Conservation (phyloP, 2,797 vertebrate genomes). For the Platyrinchus mystaceus region DNA sequence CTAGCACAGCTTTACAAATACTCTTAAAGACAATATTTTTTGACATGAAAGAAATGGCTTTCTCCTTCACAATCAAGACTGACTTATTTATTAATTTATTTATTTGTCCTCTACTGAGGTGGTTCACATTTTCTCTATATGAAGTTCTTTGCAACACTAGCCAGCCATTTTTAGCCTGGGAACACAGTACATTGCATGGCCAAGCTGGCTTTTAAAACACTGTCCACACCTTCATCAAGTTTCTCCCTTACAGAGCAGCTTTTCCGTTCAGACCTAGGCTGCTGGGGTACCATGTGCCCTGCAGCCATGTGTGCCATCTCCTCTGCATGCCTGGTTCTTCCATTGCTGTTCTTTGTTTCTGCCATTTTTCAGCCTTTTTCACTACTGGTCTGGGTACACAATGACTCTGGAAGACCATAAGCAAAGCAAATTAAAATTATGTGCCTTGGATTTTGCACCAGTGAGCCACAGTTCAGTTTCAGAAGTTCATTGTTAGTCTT, state of each 20-base stretch:
- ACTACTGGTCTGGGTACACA: background rate
- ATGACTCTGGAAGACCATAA: background rate
- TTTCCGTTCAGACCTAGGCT: background rate
- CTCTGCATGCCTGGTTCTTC: background rate
- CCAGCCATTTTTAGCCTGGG: background rate
- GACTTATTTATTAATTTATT: background rate
- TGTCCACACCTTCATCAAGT: background rate
- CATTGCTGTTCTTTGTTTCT: background rate
- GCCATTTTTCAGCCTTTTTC: background rate
- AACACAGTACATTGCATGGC: background rate
- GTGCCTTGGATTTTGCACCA: conserved; percentile 5
- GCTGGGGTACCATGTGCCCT: background rate
- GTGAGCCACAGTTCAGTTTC: background rate
- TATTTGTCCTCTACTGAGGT: background rate
- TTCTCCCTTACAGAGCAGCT: background rate
- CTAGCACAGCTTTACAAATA: background rate
- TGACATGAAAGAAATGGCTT: background rate
- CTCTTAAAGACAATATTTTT: background rate
- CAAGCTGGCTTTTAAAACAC: background rate
- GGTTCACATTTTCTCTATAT: background rate
- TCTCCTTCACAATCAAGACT: background rate
- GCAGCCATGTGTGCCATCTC: background rate
- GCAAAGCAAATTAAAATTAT: conserved; percentile 6
- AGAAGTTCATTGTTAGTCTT: conserved; percentile 50
- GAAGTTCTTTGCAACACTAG: background rate